Base-by-base conservation (phyloP, 2,888 invertebrate genomes). In the Melanchra persicariae region DNA sequence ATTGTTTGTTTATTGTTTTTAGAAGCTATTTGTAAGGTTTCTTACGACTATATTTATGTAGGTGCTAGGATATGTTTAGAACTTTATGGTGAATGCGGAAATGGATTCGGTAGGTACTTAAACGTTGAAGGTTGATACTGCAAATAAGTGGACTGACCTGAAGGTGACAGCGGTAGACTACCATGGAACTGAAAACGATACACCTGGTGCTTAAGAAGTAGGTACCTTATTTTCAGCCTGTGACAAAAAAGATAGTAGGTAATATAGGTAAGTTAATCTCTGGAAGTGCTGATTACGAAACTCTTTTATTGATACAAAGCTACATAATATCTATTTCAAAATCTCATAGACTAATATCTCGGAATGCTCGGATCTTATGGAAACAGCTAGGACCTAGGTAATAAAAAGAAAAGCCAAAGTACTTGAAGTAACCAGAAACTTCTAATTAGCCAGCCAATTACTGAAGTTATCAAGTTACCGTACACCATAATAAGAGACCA, bases 401-500 rank as follows among this genome's bases (percentile, higher is more conserved):
- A 40, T 40, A 40, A 40, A 47, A 17, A 12, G 5, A 51, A 51
- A 51, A 24, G 7, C 7, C 24, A 2, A 24, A 51, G 24, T 4
- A 55, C 30, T n/a, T 37, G 47, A 15, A 47, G n/a, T 24, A 47
- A 65, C 22, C 7, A 43, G 47, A 55, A 49, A 57, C 43, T 30
- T 52, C 9, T n/a, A 69, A 68, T 77, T 58, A 69, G 5, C n/a
- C 24, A n/a, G 30, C 5, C 58, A 77, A 70, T 74, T 70, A 77
- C 45, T 59, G 47, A 47, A 59, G 47, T 40, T 22, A 77, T 52
- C 22, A 59, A 59, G 19, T 76, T 30, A 68, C 55, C 34, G 76
- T 22, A 6, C 47, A 34, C 19, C 26, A 4, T 61, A 60, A 51
- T 43, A 45, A 63, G 19, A n/a, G 15, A 2, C n/a, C 10, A 45